phyloP scores from a whole-genome alignment of 35 echinoderm and acorn worm species.

The Stichopus chloronotus region DNA sequence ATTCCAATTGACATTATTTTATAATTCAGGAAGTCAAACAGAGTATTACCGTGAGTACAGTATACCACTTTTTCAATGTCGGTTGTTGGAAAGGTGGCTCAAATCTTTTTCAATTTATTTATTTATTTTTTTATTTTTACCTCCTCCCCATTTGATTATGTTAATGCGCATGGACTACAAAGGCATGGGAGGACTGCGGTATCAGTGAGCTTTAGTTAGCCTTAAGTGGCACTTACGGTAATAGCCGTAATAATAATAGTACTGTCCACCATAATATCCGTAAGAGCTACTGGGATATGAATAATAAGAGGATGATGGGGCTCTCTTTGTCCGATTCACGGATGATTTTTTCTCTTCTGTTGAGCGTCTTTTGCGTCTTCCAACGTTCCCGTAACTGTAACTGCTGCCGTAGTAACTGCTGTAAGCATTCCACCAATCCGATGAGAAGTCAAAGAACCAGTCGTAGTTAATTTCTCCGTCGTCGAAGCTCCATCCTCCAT shows the following conservation, averaged over 20 bases:
- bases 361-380: not conserved
- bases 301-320: not conserved
- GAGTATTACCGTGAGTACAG: too few relatives aligned
- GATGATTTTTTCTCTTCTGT: not conserved
- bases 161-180: too few relatives aligned
- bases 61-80: too few relatives aligned
- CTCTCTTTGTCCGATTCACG: not conserved
- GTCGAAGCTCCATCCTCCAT: constrained; percentile 66
- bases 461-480: constrained; percentile 70
- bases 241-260: not conserved
- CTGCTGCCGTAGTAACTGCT: not conserved
- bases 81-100: too few relatives aligned
- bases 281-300: constrained; percentile 1
- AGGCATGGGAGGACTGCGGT: too few relatives aligned
- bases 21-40: too few relatives aligned
- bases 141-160: too few relatives aligned
- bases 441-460: constrained; percentile 90
- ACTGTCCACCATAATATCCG: too few relatives aligned
- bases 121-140: too few relatives aligned
- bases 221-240: not conserved
- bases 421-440: constrained; percentile 59
- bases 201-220: too few relatives aligned
- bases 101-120: too few relatives aligned
- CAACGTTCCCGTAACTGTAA: not conserved
- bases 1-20: too few relatives aligned